phyloP scores from a whole-genome alignment of 2,888 invertebrate species.

The Zeuzera pyrina region DNA sequence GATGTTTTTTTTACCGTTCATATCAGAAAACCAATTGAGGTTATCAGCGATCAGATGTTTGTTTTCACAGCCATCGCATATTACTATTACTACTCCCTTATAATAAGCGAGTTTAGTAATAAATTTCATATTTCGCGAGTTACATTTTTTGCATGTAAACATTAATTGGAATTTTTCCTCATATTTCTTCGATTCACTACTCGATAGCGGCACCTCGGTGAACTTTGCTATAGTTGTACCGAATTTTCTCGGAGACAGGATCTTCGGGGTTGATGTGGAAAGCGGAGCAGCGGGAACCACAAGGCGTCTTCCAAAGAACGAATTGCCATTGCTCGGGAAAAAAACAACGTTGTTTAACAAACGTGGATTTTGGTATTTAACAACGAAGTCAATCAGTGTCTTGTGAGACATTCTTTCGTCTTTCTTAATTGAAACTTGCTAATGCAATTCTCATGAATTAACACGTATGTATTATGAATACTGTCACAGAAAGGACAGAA shows the following conservation, averaged over 20 bases:
- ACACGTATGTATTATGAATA: too few relatives aligned
- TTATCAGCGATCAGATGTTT: conserved; percentile 97
- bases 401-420: conserved; percentile 42
- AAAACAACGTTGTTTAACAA: conserved; percentile 54
- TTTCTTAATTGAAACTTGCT: conserved; percentile 1
- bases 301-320: conserved; percentile 52
- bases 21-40: conserved; percentile 92
- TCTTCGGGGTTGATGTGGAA: conserved; percentile 40
- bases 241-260: conserved; percentile 46
- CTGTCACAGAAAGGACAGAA: too few relatives aligned
- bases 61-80: conserved; percentile 89
- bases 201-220: conserved; percentile 29
- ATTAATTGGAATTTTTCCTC: conserved; percentile 78
- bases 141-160: conserved; percentile 94
- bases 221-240: conserved; percentile 34
- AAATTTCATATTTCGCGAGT: conserved; percentile 80
- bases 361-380: conserved; percentile 58
- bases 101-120: conserved; percentile 90
- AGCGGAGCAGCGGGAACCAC: conserved; percentile 29
- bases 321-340: conserved; percentile 63
- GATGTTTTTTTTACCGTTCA: conserved; percentile 85
- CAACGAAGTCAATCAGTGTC: conserved; percentile 59
- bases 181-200: conserved; percentile 27
- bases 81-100: conserved; percentile 93
- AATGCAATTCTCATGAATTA: neutral